phyloP scores from a whole-genome alignment of 2,113 vertebrate species.

The Saccopteryx bilineata region DNA sequence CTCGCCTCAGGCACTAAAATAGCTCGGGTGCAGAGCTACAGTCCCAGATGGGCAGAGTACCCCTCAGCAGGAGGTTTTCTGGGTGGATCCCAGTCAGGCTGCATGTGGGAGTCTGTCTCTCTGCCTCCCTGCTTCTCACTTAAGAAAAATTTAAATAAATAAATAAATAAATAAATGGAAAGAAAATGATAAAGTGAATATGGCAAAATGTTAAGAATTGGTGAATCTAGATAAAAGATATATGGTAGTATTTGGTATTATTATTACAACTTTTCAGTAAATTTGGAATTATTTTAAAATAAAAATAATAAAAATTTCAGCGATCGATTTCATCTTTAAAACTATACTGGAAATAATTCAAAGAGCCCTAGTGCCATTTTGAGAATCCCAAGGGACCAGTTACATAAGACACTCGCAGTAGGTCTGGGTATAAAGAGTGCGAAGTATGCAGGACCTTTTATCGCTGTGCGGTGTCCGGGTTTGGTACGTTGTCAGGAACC shows the following conservation, averaged over 20 bases:
- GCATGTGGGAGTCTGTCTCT: no score
- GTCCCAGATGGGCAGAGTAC: no score
- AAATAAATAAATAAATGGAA: neutral
- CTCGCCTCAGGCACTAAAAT: no score
- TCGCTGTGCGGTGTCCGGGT: neutral
- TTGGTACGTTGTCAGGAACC: neutral
- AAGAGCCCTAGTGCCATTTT: neutral
- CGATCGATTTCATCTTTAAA: conserved; percentile 22
- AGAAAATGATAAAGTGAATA: neutral
- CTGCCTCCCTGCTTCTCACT: no score
- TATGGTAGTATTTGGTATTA: neutral
- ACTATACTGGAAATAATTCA: neutral
- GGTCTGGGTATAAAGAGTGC: neutral
- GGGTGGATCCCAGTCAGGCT: no score
- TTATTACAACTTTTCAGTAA: neutral
- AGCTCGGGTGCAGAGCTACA: no score
- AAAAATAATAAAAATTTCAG: neutral
- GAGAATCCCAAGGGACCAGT: neutral
- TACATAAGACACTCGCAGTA: neutral
- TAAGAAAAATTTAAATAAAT: no score
- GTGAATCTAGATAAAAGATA: neutral
- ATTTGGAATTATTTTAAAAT: conserved; percentile 13
- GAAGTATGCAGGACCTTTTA: neutral
- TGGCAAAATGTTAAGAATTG: neutral
- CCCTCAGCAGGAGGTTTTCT: no score